Base-by-base conservation (phyloP, 2,888 invertebrate species). In the Osmoderma eremita region DNA sequence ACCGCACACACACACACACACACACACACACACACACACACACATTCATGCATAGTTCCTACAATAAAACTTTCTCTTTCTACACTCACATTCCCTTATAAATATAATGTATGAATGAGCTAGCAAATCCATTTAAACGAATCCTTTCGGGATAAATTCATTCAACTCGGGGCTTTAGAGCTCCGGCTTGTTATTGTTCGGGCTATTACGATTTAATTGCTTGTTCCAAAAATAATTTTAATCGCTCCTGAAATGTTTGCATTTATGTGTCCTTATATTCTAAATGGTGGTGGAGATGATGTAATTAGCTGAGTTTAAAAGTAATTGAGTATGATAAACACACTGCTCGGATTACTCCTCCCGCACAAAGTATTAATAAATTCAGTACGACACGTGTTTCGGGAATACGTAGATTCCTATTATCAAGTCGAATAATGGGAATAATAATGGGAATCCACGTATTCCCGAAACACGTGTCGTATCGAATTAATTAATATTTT, bases 1-100 rank as follows among this genome's bases (percentile, higher is more conserved):
- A 49, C 79, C 80, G 75, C 81, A 80, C 81, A 79, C 78, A 78
- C 81, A 80, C 80, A 68, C 80, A 80, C 78, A 15, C 24, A 5
- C 69, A 65, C 63, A 54, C 64, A 62, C 49, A 79, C 80, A 75
- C 81, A 80, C 81, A 79, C 78, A 78, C 81, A 80, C 79, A 68
- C 80, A 80, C 78, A n/a, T 36, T 36, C 36, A 53, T 53, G 18
- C 53, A 53, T 61, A 61, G 58, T 53, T 51, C 50, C 41, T 41
- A 64, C 64, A 64, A 64, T 64, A 53, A 53, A 51, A 64, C 64
- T 64, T 53, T 64, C 64, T 64, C 64, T 64, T 50, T 50, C 51
- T 51, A 51, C 64, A 64, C 64, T 53, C 53, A 51, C 64, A 45
- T 53, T 30, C 64, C 42, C 63, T 45, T 67, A 67, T 65, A 65